Base-by-base conservation (phyloP, 2,797 vertebrate species). In the Iguana delicatissima region DNA sequence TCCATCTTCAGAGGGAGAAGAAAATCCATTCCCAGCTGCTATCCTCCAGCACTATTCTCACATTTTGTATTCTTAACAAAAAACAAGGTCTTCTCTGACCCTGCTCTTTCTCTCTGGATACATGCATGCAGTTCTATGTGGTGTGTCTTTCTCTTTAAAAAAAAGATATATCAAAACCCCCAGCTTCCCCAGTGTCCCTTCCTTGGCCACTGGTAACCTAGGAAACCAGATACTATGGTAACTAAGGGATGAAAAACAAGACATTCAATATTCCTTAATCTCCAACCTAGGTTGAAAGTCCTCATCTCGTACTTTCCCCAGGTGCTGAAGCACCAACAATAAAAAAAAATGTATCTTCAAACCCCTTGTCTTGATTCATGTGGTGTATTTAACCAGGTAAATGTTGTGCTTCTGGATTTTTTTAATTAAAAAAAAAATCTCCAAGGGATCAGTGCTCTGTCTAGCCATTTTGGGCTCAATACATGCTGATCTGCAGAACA, bases 171-270 rank as follows among this genome's bases (percentile, higher is more conserved):
- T 89, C 95, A 95, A 46, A 90, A 91, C 67, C 93, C 95, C 92
- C 93, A 94, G 95, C 90, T 96, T 94, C 93, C 95, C 91, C 91
- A 88, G 72, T 95, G 95, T 96, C 95, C 96, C 92, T 96, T 96
- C 95, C 92, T 95, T 96, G 97, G 96, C 95, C 96, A 96, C 93
- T 4, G 92, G 97, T 97, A 97, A 97, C 97, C 97, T 97, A 95
- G 97, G 97, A 96, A 97, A 97, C 97, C 6, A 94, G 96, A 95
- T 96, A 64, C 97, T 97, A 97, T 98, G 96, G 97, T 94, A 97
- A 97, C 97, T 96, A 88, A 52, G 91, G 90, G 90, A 96, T 93
- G 89, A 95, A 84, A 97, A 94, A 92, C 84, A 93, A 94, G 69
- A 91, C 85, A 72, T 91, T 93, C 90, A 3, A 46, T 92, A 94